Conservation (phyloP, 2,888 invertebrate genomes). For the Sussaba pulchella region DNA sequence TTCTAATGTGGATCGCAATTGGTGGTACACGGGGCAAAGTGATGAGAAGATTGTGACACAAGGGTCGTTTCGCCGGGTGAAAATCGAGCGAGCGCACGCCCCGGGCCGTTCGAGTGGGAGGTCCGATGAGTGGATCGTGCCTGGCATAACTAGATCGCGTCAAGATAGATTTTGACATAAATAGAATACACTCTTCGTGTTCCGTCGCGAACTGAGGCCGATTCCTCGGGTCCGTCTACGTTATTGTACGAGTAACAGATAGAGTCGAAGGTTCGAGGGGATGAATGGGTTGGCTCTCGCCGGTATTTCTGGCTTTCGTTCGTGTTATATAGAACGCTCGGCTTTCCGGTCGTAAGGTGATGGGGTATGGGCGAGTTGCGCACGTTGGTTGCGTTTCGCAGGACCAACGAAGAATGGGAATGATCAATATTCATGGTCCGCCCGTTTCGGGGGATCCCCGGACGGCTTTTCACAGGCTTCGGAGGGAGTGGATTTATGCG, state of each 20-base stretch:
- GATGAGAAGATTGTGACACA: slow-evolving; percentile 5
- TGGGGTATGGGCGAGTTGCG: slow-evolving; percentile 35
- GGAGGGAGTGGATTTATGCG: slow-evolving; percentile 81
- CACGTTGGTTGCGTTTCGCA: slow-evolving; percentile 53
- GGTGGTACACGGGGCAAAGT: background rate
- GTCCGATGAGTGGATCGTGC: slow-evolving; percentile 78
- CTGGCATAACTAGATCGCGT: slow-evolving; percentile 82
- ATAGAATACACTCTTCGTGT: slow-evolving; percentile 68
- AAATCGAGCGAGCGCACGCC: slow-evolving; percentile 15
- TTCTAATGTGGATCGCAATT: background rate
- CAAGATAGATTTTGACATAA: slow-evolving; percentile 80
- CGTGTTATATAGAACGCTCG: background rate
- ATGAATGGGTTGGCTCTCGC: slow-evolving; percentile 31
- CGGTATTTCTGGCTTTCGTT: slow-evolving; percentile 40
- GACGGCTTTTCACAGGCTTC: slow-evolving; percentile 56
- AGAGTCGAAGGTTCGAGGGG: background rate
- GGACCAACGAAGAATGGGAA: slow-evolving; percentile 76
- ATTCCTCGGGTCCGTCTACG: slow-evolving; percentile 51
- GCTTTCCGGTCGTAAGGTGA: slow-evolving; percentile 21
- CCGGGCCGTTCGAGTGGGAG: slow-evolving; percentile 19
- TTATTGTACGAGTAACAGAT: slow-evolving; percentile 22
- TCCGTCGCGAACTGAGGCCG: slow-evolving; percentile 1
- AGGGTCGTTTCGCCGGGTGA: slow-evolving; percentile 7
- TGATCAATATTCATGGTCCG: slow-evolving; percentile 83
- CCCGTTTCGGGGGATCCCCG: slow-evolving; percentile 63